Conservation (phyloP, 2,797 vertebrate genomes). For the Dendrocincla tyrannina region DNA sequence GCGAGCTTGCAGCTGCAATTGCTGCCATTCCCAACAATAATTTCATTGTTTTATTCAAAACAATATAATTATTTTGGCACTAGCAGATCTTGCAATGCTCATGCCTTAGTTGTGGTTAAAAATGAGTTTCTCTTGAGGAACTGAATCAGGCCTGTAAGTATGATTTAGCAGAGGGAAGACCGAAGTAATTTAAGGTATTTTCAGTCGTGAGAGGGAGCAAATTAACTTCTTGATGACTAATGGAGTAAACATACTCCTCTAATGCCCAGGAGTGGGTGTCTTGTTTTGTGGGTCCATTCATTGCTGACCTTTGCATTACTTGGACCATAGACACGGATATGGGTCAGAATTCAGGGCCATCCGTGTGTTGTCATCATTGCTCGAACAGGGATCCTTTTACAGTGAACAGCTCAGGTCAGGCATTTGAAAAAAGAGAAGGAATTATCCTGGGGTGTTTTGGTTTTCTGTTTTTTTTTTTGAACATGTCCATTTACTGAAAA, state of each 20-base stretch:
- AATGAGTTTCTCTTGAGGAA: background rate
- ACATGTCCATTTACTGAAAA: background rate
- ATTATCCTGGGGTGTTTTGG: fast-evolving
- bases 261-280: background rate
- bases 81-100: background rate
- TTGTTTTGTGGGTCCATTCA: background rate
- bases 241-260: background rate
- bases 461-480: background rate
- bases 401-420: background rate
- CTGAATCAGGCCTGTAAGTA: background rate
- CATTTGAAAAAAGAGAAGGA: background rate
- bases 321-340: background rate
- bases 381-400: background rate
- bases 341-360: background rate
- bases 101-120: background rate
- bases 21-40: background rate
- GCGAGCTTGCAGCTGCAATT: background rate
- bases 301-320: conserved; percentile 12
- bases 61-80: background rate
- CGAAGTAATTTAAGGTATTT: background rate
- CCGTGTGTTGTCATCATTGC: background rate
- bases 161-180: background rate
- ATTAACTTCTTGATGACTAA: conserved; percentile 18
- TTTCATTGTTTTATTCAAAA: background rate
- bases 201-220: background rate